Conservation (phyloP, 1,140 invertebrate species). For the Riptortus pedestris region DNA sequence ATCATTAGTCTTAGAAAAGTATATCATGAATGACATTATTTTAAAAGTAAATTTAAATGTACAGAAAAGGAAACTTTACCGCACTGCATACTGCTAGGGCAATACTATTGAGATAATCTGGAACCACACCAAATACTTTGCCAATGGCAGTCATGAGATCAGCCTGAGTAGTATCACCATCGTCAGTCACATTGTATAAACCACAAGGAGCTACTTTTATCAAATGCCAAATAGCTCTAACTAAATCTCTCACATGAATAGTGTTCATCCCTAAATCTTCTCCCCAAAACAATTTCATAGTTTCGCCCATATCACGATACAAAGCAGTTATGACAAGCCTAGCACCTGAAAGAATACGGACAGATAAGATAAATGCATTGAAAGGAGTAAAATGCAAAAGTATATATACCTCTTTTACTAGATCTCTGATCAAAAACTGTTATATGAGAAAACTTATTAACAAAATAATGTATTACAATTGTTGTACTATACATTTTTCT, state of each 20-base stretch:
- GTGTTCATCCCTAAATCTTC: slow-evolving; percentile 76
- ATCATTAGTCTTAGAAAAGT: too few species aligned
- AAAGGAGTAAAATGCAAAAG: too few species aligned
- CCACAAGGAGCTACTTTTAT: slow-evolving; percentile 41
- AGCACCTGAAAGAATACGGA: slow-evolving; percentile 55
- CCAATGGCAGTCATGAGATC: slow-evolving; percentile 63
- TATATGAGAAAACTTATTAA: too few species aligned
- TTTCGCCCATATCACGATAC: slow-evolving; percentile 76
- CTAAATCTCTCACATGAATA: slow-evolving; percentile 73
- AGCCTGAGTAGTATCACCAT: slow-evolving; percentile 71
- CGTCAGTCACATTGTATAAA: slow-evolving; percentile 74
- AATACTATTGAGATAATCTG: not conserved
- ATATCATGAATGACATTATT: too few species aligned
- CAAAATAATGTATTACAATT: too few species aligned
- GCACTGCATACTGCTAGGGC: not conserved
- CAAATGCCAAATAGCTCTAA: slow-evolving; percentile 64
- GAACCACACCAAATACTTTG: slow-evolving; percentile 46
- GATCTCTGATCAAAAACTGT: too few species aligned
- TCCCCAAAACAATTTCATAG: slow-evolving; percentile 85
- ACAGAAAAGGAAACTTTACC: not conserved
- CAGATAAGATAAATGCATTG: too few species aligned
- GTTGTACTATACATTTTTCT: too few species aligned
- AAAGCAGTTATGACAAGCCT: slow-evolving; percentile 74
- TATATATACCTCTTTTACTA: too few species aligned
- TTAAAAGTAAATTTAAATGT: not conserved